Base-by-base conservation (phyloP, 2,888 invertebrate genomes). In the Empis livida region DNA sequence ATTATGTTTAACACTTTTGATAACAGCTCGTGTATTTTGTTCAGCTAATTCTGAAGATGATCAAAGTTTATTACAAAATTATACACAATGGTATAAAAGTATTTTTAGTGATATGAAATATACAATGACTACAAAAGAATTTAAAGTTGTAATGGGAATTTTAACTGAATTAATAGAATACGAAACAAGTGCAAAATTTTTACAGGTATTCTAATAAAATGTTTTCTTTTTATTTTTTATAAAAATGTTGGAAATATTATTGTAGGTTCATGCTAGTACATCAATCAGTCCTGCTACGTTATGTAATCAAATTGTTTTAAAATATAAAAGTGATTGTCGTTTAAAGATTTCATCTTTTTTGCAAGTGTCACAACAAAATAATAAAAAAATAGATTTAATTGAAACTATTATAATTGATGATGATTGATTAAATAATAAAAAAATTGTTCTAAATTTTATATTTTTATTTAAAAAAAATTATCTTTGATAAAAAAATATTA, bases 91-190 rank as follows among this genome's bases (percentile, higher is more conserved):
- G 68, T 68, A 65, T 43, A 68, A 67, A 35, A 59, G 58, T 15
- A 55, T 64, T 35, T 61, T 67, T 32, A 62, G 61, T 1, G 66
- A 68, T 54, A 67, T 67, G 64, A 64, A 63, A 17, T 62, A 61
- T 46, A 44, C 53, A 3, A 48, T 67, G 2, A 56, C 55, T 11
- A 20, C 50, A 1, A 59, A 59, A 11, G 59, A 61, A 43, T 67
- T 67, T 48, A 61, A 61, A 49, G 48, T 53, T 11, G 46, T 61
- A 11, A 49, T 68, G 4, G 47, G 51, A 4, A 49, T 62, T 39
- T 45, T 67, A 17, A 56, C 59, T 9, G 56, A 62, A 31, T 55
- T 61, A n/a, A 50, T 65, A 13, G 47, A 52, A 8, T 62, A 61
- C 41, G 67, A 67, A 54, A 47, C 46, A 11, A 63, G 65, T 45